Conservation (phyloP, 2,888 invertebrate genomes). For the Saturnia pavonia region DNA sequence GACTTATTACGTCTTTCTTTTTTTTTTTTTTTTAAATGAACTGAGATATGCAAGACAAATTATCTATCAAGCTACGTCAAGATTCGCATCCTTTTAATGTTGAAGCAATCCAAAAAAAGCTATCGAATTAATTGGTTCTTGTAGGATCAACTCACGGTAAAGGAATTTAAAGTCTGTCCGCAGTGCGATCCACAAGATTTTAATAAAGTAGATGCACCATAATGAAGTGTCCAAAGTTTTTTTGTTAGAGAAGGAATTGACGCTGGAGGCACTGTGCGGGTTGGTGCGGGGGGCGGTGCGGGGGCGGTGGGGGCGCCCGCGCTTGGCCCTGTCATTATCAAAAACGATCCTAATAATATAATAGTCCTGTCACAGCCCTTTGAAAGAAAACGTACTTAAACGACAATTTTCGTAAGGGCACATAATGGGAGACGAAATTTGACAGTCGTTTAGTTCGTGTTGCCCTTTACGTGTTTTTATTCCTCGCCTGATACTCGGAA, state of each 20-base stretch:
- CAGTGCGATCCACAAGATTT: slow-evolving; percentile 42
- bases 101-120: slow-evolving; percentile 43
- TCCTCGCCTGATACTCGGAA: slow-evolving; percentile 38
- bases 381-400: slow-evolving; percentile 62
- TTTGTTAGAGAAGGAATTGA: slow-evolving; percentile 44
- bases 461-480: slow-evolving; percentile 45
- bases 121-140: slow-evolving; percentile 57
- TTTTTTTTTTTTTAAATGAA: neutral
- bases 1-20: neutral
- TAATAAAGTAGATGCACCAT: slow-evolving; percentile 50
- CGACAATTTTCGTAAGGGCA: slow-evolving; percentile 71
- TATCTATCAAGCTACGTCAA: slow-evolving; percentile 17
- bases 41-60: slow-evolving; percentile 20
- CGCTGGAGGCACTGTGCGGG: slow-evolving; percentile 10
- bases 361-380: slow-evolving; percentile 78
- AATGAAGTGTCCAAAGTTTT: slow-evolving; percentile 76
- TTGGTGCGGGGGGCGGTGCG: slow-evolving; percentile 12
- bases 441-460: slow-evolving; percentile 66
- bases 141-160: slow-evolving; percentile 49
- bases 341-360: slow-evolving; percentile 80
- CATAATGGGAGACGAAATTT: slow-evolving; percentile 70
- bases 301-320: slow-evolving; percentile 34
- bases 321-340: slow-evolving; percentile 75
- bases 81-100: slow-evolving; percentile 36
- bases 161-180: slow-evolving; percentile 63